Evolutionary conservation across 2,113 vertebrate genomes (phyloP), one percentile per base, ranked within the genome.

Genomic region (Phalacrocorax carbo): DNA sequence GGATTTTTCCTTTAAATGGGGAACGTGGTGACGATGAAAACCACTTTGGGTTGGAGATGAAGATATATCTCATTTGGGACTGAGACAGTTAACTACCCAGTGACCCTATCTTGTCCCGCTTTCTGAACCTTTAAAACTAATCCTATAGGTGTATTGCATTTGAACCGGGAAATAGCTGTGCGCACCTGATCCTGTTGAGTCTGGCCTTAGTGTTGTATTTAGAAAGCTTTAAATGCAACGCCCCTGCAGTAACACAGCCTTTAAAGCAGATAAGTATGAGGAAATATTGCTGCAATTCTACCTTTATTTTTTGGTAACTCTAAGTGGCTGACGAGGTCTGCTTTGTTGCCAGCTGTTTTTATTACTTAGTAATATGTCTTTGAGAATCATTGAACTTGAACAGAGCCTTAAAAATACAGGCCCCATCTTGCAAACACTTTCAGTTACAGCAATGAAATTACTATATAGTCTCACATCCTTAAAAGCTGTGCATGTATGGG

Each of bases 11-110:
- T 82, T 79, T 69, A 11, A 40, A 11, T 6, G 9, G 17, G 38
- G 48, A 61, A 44, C 1, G 0, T 55, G 15, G 9, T 60, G 34
- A 88, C 0, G 0, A 15, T 70, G 90, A 40, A 87, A 86, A 38
- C 15, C 36, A 4, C 44, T 68, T 77, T 46, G 16, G 15, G 5
- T 27, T 79, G 61, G 34, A 69, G 38, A 12, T 61, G 44, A 69
- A 83, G 42, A 30, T 48, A 16, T 16, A 6, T 76, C n/a, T 85
- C 15, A 9, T 73, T 81, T 4, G 26, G 48, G 65, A 84, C 82
- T 68, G 65, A 70, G 76, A 55, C 23, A 19, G 32, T 46, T 77
- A 66, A 42, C 44, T 42, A 22, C 51, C 13, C 38, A 15, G 32
- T 38, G 76, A 69, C 25, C 11, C 19, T 34, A 21, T 70, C 71